Base-by-base conservation (phyloP, 2,888 invertebrate species). In the Stenoptilia bipunctidactyla region DNA sequence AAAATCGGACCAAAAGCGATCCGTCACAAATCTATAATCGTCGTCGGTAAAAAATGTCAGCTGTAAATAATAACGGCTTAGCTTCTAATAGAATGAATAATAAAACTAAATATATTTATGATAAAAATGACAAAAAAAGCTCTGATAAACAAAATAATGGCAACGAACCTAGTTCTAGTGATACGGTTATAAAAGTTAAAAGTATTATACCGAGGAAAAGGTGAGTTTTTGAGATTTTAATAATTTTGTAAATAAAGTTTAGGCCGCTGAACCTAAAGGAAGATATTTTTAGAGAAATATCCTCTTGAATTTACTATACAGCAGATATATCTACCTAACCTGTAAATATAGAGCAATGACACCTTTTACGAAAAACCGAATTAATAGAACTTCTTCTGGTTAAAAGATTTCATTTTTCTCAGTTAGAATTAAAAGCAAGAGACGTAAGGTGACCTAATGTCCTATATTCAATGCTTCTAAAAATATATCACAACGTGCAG, bases 11-110 rank as follows among this genome's bases (percentile, higher is more conserved):
- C 72, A 72, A 77, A 77, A 71, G 70, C 64, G 59, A 52, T 63
- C 66, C 63, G 68, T 58, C 74, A 65, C 66, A 79, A 80, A 80
- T 80, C 80, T 75, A 77, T 80, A 80, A 68, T 74, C 66, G 70
- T 68, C 71, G 69, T 61, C 55, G 58, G 60, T 34, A 56, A 64
- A 73, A 71, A 75, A 74, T 77, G 75, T 77, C 77, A 71, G 64
- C 64, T 58, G 57, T 12, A 13, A 34, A 34, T 12, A 30, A 12
- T 34, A 34, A 4, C 6, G 34, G 14, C 34, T 14, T 13, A 13
- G 34, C 2, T 13, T 13, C 4, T 12, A 30, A 30, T 30, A 10
- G 3, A n/a, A 30, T 50, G 39, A 57, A 53, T 59, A 59, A 54
- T 52, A 66, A 61, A 48, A 66, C 56, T 43, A 64, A 66, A 57